Percentiles rank a stretch among this genome's conserved stretches.
phyloP scores from a whole-genome alignment of 2,888 invertebrate genomes.

The Drosophila trichaetosa region DNA sequence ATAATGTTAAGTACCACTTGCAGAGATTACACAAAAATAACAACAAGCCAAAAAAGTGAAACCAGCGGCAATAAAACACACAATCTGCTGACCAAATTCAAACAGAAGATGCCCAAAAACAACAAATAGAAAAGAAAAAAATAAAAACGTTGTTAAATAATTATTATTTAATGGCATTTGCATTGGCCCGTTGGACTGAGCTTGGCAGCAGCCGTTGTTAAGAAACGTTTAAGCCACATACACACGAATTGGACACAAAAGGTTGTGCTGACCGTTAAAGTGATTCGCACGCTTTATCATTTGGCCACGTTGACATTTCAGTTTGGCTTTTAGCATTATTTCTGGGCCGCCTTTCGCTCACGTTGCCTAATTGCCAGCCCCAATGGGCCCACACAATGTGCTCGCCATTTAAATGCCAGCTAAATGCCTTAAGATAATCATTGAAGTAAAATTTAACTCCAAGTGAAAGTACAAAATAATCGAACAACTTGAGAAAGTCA shows the following conservation, averaged over 20 bases:
- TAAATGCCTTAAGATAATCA: constrained; percentile 56
- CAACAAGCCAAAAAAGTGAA: constrained; percentile 47
- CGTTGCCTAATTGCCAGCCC: constrained; percentile 24
- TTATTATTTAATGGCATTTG: constrained; percentile 74
- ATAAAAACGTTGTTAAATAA: constrained; percentile 62
- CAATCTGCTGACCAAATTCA: constrained; percentile 45
- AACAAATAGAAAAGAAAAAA: constrained; percentile 2
- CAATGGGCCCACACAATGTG: constrained; percentile 39
- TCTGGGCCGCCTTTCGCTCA: constrained; percentile 53
- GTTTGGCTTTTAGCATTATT: constrained; percentile 27
- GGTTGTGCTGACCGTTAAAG: constrained; percentile 18
- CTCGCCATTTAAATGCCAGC: constrained; percentile 59
- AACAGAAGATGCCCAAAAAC: constrained; percentile 19
- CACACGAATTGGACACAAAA: constrained; percentile 44
- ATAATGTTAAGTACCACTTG: constrained; percentile 68
- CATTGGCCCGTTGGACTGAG: constrained; percentile 48
- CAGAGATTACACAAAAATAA: constrained; percentile 68
- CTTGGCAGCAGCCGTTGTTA: constrained; percentile 22
- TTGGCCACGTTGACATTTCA: constrained; percentile 51
- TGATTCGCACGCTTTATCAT: constrained; percentile 34
- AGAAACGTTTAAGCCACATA: constrained; percentile 33
- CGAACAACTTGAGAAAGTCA: constrained; percentile 72
- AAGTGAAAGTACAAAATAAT: constrained; percentile 72
- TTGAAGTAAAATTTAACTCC: constrained; percentile 45
- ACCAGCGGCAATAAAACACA: constrained; percentile 50